These are phyloP conservation scores for Cherax quadricarinatus DNA, from an alignment of 1,140 invertebrate genomes.

Conservation along the genomic window DNA sequence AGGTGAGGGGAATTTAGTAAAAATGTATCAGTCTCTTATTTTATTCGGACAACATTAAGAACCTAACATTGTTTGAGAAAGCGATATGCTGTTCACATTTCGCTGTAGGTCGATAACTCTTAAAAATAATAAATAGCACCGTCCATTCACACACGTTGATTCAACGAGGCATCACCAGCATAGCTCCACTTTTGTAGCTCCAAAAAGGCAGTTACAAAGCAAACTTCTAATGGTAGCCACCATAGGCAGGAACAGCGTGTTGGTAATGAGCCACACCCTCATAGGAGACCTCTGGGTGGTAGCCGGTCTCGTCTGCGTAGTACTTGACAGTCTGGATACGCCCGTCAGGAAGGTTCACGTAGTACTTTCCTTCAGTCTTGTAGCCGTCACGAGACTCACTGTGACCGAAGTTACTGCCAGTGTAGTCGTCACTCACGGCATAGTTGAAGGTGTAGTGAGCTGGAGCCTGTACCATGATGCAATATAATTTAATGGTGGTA, in stretches of 20 bases:
- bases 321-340: constrained; percentile 24
- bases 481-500: neutral
- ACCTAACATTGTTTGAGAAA: neutral
- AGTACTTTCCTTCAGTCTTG: constrained; percentile 18
- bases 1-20: too few species aligned
- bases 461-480: neutral
- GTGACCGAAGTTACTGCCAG: constrained; percentile 26
- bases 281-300: constrained; percentile 10
- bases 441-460: neutral
- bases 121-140: too few species aligned
- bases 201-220: too few species aligned
- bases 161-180: too few species aligned
- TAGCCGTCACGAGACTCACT: constrained; percentile 29
- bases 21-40: neutral
- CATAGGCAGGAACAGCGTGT: neutral
- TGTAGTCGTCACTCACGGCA: constrained; percentile 14
- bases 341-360: constrained; percentile 32
- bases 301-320: constrained; percentile 32
- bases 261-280: constrained; percentile 7
- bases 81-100: neutral
- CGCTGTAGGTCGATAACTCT: too few species aligned
- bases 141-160: too few species aligned
- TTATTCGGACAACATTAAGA: neutral
- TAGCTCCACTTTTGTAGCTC: too few species aligned
- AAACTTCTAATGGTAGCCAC: neutral